Base-by-base conservation (phyloP, 2,113 vertebrate genomes). In the Micronisus gabar region DNA sequence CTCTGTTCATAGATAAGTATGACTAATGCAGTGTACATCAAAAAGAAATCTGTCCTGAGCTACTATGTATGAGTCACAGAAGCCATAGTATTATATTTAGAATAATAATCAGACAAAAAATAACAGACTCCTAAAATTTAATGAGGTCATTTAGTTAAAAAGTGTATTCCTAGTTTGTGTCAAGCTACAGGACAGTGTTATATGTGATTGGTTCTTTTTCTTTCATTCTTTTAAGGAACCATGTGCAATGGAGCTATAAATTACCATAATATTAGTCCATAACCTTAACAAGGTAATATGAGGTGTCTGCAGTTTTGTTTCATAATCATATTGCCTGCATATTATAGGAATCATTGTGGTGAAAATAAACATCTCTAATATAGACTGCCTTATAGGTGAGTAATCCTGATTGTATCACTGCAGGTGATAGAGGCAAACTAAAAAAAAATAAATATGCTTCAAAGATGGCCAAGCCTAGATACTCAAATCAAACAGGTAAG, bases 81-180 rank as follows among this genome's bases (percentile, higher is more conserved):
- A 95, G 50, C 72, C 62, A 81, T 92, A 96, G 70, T 74, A 81
- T 79, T 91, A 65, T 83, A 96, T 97, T 97, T 94, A 93, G 91
- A 96, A 95, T 94, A 97, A 94, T 96, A 97, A 97, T 94, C 94
- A 97, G 85, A 81, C 62, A 95, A 95, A 93, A 89, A 97, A 96
- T 95, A 96, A 96, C 91, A 92, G 47, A 87, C 63, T 90, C 43
- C 87, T 97, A 95, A 98, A 97, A 96, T 96, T 97, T 98, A 98
- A 97, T 94, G 81, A 97, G 78, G 79, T 95, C 70, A 88, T 97
- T 98, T 97, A 95, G 81, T 94, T 92, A 89, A 97, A 97, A 96
- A 89, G 70, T 88, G 53, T 85, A 78, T 86, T 93, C 72, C 91
- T 85, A 92, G 88, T 93, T 94, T 97, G 40, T 97, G 71, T 97